Evolutionary conservation across 2,888 invertebrate genomes (phyloP).

Genomic region (Phalangium opilio): DNA sequence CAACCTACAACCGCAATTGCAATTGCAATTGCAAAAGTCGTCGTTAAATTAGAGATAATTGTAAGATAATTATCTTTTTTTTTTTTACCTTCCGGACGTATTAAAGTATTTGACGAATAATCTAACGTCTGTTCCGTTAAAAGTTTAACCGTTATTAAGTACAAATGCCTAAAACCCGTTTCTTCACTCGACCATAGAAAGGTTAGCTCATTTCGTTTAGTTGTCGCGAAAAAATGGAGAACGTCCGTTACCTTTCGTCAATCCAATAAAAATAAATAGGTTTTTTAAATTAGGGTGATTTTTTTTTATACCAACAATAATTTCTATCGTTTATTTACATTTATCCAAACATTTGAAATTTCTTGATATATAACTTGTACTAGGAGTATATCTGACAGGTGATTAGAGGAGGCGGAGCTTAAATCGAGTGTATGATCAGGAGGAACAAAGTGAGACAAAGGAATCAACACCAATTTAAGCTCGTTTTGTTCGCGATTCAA

Average conservation of each 20-base stretch:
- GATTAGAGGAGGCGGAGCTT: constrained; percentile 5
- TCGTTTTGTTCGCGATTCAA: constrained; percentile 72
- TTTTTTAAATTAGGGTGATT: no score
- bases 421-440: constrained; percentile 6
- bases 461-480: constrained; percentile 65
- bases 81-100: no score
- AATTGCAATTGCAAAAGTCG: not conserved
- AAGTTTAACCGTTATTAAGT: constrained; percentile 30
- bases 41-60: no score
- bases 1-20: constrained; percentile 4
- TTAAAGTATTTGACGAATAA: no score
- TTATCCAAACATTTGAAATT: constrained; percentile 71
- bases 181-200: constrained; percentile 91
- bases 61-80: no score
- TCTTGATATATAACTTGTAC: constrained; percentile 37
- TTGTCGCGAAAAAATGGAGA: constrained; percentile 55
- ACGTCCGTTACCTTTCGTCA: constrained; percentile 53
- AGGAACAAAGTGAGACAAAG: constrained; percentile 39
- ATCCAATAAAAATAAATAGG: constrained; percentile 5
- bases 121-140: not conserved
- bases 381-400: constrained; percentile 18
- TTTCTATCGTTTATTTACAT: constrained; percentile 44
- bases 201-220: constrained; percentile 34
- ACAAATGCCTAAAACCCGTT: constrained; percentile 74
- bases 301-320: no score